phyloP scores from a whole-genome alignment of 2,888 invertebrate species.

The Conus canariensis region DNA sequence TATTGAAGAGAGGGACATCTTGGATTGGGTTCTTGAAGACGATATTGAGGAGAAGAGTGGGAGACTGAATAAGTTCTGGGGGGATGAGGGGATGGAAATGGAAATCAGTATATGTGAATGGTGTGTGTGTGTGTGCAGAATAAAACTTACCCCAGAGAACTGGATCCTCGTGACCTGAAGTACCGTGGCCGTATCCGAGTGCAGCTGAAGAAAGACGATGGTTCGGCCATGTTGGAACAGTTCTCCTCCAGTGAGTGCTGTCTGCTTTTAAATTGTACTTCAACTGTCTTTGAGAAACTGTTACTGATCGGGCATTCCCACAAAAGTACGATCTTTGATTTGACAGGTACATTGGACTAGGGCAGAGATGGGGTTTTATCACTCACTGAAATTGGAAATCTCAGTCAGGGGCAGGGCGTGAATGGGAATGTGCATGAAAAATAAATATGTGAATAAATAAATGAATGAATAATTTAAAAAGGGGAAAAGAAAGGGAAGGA shows the following conservation, averaged over 20 bases:
- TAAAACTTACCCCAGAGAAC: conserved; percentile 93
- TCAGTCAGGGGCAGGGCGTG: too few relatives aligned
- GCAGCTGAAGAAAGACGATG: conserved; percentile 94
- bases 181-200: conserved; percentile 93
- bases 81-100: too few relatives aligned
- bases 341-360: not conserved
- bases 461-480: too few relatives aligned
- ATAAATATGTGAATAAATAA: too few relatives aligned
- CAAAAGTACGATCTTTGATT: not conserved
- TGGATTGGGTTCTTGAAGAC: too few relatives aligned
- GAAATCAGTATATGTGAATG: not conserved
- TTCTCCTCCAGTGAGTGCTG: conserved; percentile 83
- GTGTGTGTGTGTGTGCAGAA: conserved; percentile 63
- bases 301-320: not conserved
- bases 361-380: not conserved
- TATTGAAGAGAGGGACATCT: too few relatives aligned
- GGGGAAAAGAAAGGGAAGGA: too few relatives aligned
- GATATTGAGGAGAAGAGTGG: too few relatives aligned
- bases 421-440: too few relatives aligned
- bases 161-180: conserved; percentile 89
- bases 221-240: conserved; percentile 85
- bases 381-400: too few relatives aligned
- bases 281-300: not conserved
- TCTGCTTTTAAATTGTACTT: not conserved
- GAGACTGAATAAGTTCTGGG: too few relatives aligned